Evolutionary conservation across 2,797 vertebrate genomes (phyloP).

Genomic region (Labroides dimidiatus): DNA sequence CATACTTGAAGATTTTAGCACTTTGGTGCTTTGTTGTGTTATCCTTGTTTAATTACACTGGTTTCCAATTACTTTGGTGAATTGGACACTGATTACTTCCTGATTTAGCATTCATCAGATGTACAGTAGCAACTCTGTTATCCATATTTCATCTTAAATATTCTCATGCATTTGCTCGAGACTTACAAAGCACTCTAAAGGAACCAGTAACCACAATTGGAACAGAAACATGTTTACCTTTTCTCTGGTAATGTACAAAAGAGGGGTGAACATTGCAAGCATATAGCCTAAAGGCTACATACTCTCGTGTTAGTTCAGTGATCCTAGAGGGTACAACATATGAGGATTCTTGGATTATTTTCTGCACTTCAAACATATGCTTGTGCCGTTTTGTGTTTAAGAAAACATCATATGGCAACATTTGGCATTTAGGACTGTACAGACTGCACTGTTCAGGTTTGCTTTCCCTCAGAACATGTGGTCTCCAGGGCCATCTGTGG

Average conservation of each 20-base stretch:
- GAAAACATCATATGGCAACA: background rate
- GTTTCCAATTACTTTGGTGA: slow-evolving; percentile 13
- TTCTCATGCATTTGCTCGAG: background rate
- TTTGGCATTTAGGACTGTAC: background rate
- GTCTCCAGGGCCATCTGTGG: background rate
- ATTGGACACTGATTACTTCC: slow-evolving; percentile 2
- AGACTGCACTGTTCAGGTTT: slow-evolving; percentile 1
- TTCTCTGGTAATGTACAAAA: background rate
- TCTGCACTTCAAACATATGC: background rate
- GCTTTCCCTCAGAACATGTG: background rate
- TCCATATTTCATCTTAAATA: background rate
- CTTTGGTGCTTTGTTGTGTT: slow-evolving; percentile 2
- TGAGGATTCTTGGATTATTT: background rate
- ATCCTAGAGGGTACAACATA: background rate
- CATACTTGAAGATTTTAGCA: slow-evolving; percentile 7
- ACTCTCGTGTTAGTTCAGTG: background rate
- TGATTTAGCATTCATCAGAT: background rate
- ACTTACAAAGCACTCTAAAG: background rate
- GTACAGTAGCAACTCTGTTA: background rate
- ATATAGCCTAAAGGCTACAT: background rate
- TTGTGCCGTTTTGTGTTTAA: background rate
- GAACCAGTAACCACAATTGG: background rate
- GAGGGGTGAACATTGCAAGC: background rate
- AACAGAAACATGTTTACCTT: too few relatives aligned
- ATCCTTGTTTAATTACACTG: slow-evolving; percentile 2